phyloP scores from a whole-genome alignment of 2,797 vertebrate species.

The Alfaro cultratus region DNA sequence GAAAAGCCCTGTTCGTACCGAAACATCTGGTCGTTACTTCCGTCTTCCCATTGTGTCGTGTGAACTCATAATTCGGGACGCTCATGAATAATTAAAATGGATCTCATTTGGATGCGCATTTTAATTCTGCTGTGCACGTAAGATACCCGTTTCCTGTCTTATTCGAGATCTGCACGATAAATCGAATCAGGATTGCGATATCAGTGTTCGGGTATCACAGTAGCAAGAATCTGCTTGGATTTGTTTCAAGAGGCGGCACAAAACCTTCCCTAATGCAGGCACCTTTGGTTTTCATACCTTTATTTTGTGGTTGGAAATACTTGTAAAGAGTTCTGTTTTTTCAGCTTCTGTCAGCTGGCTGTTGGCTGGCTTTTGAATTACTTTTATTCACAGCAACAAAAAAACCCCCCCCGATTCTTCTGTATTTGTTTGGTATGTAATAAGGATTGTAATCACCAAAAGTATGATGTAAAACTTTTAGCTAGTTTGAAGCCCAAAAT shows the following conservation, averaged over 20 bases:
- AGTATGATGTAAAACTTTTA: not conserved
- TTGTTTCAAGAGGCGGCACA: not conserved
- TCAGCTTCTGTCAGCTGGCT: not conserved
- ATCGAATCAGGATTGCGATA: not conserved
- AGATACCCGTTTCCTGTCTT: not conserved
- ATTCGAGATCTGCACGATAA: not conserved
- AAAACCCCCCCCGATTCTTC: no score
- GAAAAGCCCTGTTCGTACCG: not conserved
- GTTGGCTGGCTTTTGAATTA: not conserved
- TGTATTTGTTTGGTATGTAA: not conserved
- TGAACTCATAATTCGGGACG: not conserved
- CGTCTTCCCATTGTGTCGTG: not conserved
- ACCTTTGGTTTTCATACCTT: not conserved
- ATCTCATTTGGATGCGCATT: not conserved
- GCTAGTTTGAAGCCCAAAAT: not conserved
- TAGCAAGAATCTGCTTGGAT: not conserved
- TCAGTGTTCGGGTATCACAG: not conserved
- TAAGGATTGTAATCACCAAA: not conserved
- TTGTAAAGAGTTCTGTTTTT: not conserved
- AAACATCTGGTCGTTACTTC: constrained; percentile 1
- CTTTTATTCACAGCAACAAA: not conserved
- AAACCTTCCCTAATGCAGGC: not conserved
- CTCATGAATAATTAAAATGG: not conserved
- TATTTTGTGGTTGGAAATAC: not conserved
- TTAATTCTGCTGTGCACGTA: not conserved